These are phyloP conservation scores for Crypturellus tataupa DNA, from an alignment of 2,797 vertebrate genomes.

Conservation along the genomic window DNA sequence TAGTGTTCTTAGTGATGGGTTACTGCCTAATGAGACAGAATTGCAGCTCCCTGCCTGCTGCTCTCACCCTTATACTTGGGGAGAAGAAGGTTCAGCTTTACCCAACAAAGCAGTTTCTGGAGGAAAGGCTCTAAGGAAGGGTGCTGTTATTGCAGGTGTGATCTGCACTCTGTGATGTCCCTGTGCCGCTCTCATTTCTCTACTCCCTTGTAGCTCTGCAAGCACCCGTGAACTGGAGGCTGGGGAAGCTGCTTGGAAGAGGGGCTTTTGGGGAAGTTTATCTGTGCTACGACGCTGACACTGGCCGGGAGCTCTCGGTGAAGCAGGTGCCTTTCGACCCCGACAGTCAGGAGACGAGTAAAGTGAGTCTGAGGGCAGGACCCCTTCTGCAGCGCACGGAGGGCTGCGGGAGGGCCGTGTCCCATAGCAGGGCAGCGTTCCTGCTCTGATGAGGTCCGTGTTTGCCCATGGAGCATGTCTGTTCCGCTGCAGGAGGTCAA, in stretches of 20 bases:
- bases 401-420: accelerated
- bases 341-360: conserved; percentile 93
- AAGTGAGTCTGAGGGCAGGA: conserved; percentile 78
- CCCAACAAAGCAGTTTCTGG: not conserved
- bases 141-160: not conserved
- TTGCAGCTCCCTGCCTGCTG: not conserved
- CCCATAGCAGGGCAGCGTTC: not conserved
- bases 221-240: conserved; percentile 93
- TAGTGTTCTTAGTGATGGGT: not conserved
- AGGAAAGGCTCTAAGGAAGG: not conserved
- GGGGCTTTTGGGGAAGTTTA: conserved; percentile 94
- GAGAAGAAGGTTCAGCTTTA: accelerated
- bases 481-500: conserved; percentile 88
- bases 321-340: conserved; percentile 95
- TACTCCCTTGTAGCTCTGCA: conserved; percentile 82
- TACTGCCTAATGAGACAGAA: not conserved
- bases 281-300: conserved; percentile 94
- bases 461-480: not conserved
- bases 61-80: not conserved
- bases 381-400: accelerated
- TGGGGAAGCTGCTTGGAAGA: conserved; percentile 92
- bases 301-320: conserved; percentile 91
- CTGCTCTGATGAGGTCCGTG: not conserved
- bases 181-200: not conserved
- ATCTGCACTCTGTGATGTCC: not conserved